Conservation (phyloP, 2,888 invertebrate genomes). For the Parasteatoda lunata region DNA sequence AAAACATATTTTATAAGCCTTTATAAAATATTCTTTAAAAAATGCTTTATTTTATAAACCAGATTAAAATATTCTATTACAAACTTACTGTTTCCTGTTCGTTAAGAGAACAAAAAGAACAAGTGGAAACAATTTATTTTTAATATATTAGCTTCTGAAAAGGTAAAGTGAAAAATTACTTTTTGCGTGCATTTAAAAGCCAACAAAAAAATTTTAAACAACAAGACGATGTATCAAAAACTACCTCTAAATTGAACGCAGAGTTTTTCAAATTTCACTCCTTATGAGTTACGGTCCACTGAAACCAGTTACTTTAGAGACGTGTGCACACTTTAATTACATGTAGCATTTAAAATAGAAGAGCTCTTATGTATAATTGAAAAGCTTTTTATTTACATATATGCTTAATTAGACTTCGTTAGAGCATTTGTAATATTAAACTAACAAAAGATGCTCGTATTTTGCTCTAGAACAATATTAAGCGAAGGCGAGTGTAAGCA, state of each 20-base stretch:
- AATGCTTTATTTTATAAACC: too few relatives aligned
- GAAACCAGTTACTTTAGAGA: background rate
- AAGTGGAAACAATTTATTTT: too few relatives aligned
- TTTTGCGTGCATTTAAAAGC: too few relatives aligned
- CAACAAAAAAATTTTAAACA: too few relatives aligned
- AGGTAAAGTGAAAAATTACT: too few relatives aligned
- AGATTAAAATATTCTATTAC: too few relatives aligned
- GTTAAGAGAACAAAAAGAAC: too few relatives aligned
- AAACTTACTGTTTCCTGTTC: too few relatives aligned
- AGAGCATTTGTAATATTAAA: background rate
- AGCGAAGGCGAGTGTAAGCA: background rate
- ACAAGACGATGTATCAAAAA: too few relatives aligned
- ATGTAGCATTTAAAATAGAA: background rate
- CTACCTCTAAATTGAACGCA: background rate
- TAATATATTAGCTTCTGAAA: too few relatives aligned
- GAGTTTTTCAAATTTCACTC: background rate
- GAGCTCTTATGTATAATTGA: background rate
- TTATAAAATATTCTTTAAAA: too few relatives aligned
- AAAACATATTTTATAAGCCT: too few relatives aligned
- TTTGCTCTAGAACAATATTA: background rate
- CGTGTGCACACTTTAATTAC: background rate
- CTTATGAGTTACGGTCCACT: background rate
- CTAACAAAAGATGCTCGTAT: background rate
- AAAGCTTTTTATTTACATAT: constrained; percentile 49
- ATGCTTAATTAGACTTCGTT: constrained; percentile 61